These are phyloP conservation scores for Haliclona indistincta DNA, from an alignment of 37 sponge, comb jelly and placozoan species.

Conservation along the genomic window DNA sequence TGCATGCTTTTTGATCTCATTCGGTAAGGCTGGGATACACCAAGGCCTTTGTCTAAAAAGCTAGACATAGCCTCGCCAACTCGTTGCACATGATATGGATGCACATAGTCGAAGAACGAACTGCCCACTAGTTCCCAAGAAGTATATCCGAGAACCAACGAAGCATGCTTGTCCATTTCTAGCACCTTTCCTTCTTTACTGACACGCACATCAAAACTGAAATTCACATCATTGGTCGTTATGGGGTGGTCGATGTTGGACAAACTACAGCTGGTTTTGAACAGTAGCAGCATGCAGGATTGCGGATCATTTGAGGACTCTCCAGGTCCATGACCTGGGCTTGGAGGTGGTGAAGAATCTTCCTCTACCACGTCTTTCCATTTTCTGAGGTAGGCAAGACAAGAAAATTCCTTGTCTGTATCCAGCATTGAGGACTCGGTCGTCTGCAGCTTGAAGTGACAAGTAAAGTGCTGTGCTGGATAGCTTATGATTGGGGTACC, in stretches of 20 bases:
- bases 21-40: constrained; percentile 59
- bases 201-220: constrained; percentile 55
- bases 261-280: constrained; percentile 17
- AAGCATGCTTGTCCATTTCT: constrained; percentile 60
- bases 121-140: constrained; percentile 44
- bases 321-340: neutral
- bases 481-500: constrained; percentile 18
- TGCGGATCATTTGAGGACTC: neutral
- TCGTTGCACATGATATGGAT: constrained; percentile 61
- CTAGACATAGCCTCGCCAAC: constrained; percentile 38
- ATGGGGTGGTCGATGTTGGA: constrained; percentile 34
- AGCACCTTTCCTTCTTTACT: constrained; percentile 59
- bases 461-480: constrained; percentile 5
- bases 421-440: neutral
- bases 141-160: constrained; percentile 50
- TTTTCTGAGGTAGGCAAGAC: constrained; percentile 43
- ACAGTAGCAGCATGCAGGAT: constrained; percentile 40
- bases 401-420: neutral
- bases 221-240: constrained; percentile 45
- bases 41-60: constrained; percentile 41
- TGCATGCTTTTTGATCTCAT: constrained; percentile 49
- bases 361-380: constrained; percentile 20
- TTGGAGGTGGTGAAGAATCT: neutral
- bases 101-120: constrained; percentile 61
- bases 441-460: constrained; percentile 23